Percentiles rank a stretch among this genome's conserved stretches.
Evolutionary conservation across 2,888 invertebrate genomes (phyloP).

Genomic region (Nephrotoma appendiculata): DNA sequence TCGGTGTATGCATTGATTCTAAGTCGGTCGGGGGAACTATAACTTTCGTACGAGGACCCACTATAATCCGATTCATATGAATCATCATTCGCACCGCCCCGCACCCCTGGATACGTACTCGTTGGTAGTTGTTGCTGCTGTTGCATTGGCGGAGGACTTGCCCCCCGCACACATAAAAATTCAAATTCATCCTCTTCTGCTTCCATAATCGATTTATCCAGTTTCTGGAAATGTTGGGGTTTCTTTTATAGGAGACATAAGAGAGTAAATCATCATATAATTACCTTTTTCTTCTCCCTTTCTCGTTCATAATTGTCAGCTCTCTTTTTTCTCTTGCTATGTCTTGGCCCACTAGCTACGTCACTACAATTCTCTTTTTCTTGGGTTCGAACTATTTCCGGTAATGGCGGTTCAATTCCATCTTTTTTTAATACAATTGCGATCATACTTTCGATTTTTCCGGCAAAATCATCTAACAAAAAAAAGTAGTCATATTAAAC

Average conservation of each 20-base stretch:
- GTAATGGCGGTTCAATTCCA: constrained; percentile 30
- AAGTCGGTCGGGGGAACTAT: constrained; percentile 33
- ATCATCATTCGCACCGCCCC: constrained; percentile 32
- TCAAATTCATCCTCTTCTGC: constrained; percentile 60
- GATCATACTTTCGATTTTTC: constrained; percentile 63
- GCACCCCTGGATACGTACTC: constrained; percentile 11
- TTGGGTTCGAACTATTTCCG: constrained; percentile 17
- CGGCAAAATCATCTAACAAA: constrained; percentile 55
- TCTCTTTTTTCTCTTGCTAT: constrained; percentile 40
- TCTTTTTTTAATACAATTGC: constrained; percentile 60
- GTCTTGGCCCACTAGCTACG: constrained; percentile 18
- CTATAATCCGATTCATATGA: constrained; percentile 38
- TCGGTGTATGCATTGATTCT: constrained; percentile 32
- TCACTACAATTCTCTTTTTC: neutral
- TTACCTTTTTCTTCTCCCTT: neutral
- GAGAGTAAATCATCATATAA: neutral
- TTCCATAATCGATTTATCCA: constrained; percentile 12
- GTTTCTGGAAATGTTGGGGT: neutral
- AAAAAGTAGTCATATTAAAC: neutral
- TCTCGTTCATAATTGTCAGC: constrained; percentile 25
- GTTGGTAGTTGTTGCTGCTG: constrained; percentile 12
- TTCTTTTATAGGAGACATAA: too few relatives aligned
- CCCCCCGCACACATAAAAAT: constrained; percentile 65
- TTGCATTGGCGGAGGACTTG: constrained; percentile 41
- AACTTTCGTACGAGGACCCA: constrained; percentile 40